Base-by-base conservation (phyloP, 2,113 vertebrate genomes). In the Urocynchramus pylzowi region DNA sequence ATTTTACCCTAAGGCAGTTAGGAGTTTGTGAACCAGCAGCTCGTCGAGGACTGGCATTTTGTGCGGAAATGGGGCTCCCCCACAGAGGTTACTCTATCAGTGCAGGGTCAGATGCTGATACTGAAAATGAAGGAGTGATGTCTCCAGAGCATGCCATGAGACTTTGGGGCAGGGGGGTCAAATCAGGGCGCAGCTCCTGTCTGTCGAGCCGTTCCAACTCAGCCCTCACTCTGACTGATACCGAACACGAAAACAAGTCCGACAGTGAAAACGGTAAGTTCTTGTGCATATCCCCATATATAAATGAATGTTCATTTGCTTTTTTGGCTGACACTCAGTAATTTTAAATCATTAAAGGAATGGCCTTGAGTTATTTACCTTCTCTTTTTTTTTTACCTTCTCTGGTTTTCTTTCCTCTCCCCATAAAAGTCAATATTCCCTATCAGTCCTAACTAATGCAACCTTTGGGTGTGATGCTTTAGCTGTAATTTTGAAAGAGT, bases 181-280 rank as follows among this genome's bases (percentile, higher is more conserved):
- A 99, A 94, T 99, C 99, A 17, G 99, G 98, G 92, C 99, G 98
- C 97, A 99, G 98, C 93, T 99, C 99, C 89, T 99, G 98, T 97
- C 98, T 99, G 79, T 99, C 99, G 71, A 99, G 99, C 83, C 99
- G 99, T 95, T 99, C 99, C 92, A 99, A 99, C 98, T 99, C 99
- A 11, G 99, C 98, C 84, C 99, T 99, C 97, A 99, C 99, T 30
- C 99, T 99, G 97, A 99, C 99, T 44, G 99, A 99, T 97, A 99
- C 99, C 2, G 99, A 99, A 97, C 99, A 99, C 9, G 99, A 99
- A 87, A 99, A 99, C 98, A 99, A 99, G 97, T 99, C 99, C 18
- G 99, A 99, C 98, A 99, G 98, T 89, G 99, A 99, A 93, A 99
- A 96, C 45, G 99, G 99, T 99, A 98, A 99, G 99, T 99, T 49